These are phyloP conservation scores for Conomelus anceps DNA, from an alignment of 2,888 invertebrate species.

Conservation along the genomic window DNA sequence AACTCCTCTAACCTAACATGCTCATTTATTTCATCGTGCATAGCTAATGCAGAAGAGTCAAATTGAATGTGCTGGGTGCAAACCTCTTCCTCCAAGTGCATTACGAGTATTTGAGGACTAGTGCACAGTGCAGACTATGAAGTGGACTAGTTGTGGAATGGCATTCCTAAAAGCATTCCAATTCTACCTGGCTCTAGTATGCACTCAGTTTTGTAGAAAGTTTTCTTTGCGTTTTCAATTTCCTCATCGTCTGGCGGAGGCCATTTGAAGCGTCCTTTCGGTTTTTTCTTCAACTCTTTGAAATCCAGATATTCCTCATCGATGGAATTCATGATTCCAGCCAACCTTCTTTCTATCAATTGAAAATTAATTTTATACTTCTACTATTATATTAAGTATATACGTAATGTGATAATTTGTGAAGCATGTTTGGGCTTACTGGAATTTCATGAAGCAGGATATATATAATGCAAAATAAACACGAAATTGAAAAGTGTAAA, in stretches of 20 bases:
- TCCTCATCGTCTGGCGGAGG: neutral
- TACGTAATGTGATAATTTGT: neutral
- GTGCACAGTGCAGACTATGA: neutral
- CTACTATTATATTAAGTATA: no score
- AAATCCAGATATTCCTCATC: neutral
- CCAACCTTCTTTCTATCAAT: neutral
- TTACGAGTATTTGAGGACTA: no score
- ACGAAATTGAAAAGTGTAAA: neutral
- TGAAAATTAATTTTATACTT: neutral
- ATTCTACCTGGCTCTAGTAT: neutral
- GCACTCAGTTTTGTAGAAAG: neutral
- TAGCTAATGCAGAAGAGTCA: no score
- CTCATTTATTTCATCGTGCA: no score
- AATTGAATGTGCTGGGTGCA: no score
- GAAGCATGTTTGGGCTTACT: neutral
- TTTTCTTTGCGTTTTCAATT: neutral
- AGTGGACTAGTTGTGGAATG: neutral
- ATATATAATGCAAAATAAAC: neutral
- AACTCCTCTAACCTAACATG: no score
- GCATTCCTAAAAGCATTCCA: neutral
- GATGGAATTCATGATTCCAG: neutral
- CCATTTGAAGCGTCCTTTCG: slow-evolving; percentile 8
- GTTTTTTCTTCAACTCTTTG: slow-evolving; percentile 1
- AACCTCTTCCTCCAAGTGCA: no score
- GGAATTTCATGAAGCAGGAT: neutral